Percentiles rank a stretch among this genome's conserved stretches.
phyloP scores from a whole-genome alignment of 2,113 vertebrate species.

The Pholis gunnellus region DNA sequence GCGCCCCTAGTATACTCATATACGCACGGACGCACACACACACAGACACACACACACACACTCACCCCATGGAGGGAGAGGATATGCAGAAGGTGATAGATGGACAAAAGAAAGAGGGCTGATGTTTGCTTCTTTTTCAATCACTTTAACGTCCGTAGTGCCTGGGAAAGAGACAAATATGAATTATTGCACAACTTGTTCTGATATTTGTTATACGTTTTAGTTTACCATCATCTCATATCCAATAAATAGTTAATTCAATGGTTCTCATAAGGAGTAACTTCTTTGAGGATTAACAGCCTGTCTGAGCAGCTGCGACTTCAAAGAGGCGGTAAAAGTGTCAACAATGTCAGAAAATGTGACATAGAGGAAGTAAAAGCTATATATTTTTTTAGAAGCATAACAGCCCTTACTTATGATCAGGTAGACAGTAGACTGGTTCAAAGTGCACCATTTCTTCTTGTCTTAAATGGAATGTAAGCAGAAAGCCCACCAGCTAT shows the following conservation, averaged over 20 bases:
- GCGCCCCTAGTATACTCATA: constrained; percentile 8
- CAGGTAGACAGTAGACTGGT: not conserved
- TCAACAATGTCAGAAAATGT: constrained; percentile 47
- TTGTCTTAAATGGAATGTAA: not conserved
- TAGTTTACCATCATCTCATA: not conserved
- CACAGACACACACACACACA: constrained; percentile 1
- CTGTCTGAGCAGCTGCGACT: constrained; percentile 21
- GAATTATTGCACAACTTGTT: not conserved
- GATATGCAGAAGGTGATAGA: not conserved
- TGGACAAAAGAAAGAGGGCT: not conserved
- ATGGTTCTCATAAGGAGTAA: not conserved
- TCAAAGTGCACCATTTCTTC: not conserved
- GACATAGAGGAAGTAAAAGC: constrained; percentile 11
- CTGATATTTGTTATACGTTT: not conserved
- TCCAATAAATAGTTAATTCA: constrained; percentile 5
- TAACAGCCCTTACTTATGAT: not conserved
- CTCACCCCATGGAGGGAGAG: not conserved
- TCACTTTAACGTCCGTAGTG: not conserved
- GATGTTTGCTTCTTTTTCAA: not conserved
- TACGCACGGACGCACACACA: not conserved
- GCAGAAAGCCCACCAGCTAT: not conserved
- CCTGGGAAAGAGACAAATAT: not conserved
- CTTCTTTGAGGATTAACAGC: constrained; percentile 25
- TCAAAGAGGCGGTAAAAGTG: constrained; percentile 33
- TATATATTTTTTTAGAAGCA: not conserved